Conservation (phyloP, 2,888 invertebrate species). For the Dryocosmus kuriphilus region DNA sequence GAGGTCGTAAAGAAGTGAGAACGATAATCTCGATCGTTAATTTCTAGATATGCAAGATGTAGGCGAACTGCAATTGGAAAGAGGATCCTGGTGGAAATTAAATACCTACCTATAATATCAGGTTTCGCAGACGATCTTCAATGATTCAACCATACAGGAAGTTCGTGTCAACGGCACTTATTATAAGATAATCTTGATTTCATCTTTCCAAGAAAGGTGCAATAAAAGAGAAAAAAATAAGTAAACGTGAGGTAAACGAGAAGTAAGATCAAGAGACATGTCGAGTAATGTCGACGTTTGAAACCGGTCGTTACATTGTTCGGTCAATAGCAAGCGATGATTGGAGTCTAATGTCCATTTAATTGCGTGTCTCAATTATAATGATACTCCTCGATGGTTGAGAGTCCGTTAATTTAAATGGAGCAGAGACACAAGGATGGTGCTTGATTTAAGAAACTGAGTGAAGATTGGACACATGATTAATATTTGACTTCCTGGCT, state of each 20-base stretch:
- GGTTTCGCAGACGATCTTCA: constrained; percentile 14
- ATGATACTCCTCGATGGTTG: background rate
- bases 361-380: constrained; percentile 21
- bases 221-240: background rate
- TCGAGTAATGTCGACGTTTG: background rate
- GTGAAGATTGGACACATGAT: background rate
- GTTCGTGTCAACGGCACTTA: constrained; percentile 11
- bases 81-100: constrained; percentile 29
- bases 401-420: constrained; percentile 1
- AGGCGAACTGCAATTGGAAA: constrained; percentile 31
- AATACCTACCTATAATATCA: constrained; percentile 28
- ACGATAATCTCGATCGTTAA: constrained; percentile 13
- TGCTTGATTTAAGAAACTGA: background rate
- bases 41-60: constrained; percentile 37
- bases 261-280: constrained; percentile 13
- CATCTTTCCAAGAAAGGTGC: constrained; percentile 6
- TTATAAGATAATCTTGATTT: constrained; percentile 14
- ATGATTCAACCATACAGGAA: constrained; percentile 21
- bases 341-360: constrained; percentile 14
- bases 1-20: constrained; percentile 14
- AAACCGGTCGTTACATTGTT: constrained; percentile 3
- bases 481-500: constrained; percentile 16
- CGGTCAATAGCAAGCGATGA: constrained; percentile 4
- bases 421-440: background rate
- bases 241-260: background rate